Percentiles rank a stretch among this genome's conserved stretches.
These are phyloP conservation scores for Choristoneura rosaceana DNA, from an alignment of 2,888 invertebrate genomes.

Conservation along the genomic window DNA sequence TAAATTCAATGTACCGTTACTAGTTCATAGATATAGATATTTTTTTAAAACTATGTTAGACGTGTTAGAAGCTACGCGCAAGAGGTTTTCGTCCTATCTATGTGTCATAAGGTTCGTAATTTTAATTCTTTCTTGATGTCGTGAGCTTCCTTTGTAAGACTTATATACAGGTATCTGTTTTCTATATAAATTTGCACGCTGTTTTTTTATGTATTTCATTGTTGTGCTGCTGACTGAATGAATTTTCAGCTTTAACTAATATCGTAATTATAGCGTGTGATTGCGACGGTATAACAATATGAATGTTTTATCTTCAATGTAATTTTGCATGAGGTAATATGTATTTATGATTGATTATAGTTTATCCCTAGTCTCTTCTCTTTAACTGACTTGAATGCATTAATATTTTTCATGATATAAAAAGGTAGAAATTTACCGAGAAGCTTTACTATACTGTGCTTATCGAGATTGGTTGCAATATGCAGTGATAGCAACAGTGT, in stretches of 20 bases:
- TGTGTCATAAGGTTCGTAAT: constrained; percentile 54
- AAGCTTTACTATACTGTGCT: too few species aligned
- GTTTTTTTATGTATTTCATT: constrained; percentile 17
- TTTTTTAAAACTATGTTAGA: constrained; percentile 67
- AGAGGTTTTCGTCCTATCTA: constrained; percentile 68
- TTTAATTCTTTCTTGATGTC: constrained; percentile 46
- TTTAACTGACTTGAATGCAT: too few species aligned
- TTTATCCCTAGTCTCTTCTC: too few species aligned
- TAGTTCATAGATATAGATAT: constrained; percentile 63
- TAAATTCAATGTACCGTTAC: constrained; percentile 58
- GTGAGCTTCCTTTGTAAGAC: constrained; percentile 46
- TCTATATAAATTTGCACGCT: constrained; percentile 12
- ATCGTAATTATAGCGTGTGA: not conserved
- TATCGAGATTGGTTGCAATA: too few species aligned
- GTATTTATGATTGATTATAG: too few species aligned
- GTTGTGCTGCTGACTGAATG: constrained; percentile 13
- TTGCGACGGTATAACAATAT: not conserved
- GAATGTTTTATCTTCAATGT: too few species aligned
- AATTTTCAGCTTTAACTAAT: constrained; percentile 22
- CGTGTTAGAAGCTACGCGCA: constrained; percentile 57
- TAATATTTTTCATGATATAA: too few species aligned
- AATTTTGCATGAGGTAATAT: too few species aligned
- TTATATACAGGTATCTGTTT: constrained; percentile 28
- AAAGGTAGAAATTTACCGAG: too few species aligned
- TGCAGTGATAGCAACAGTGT: too few species aligned